phyloP scores from a whole-genome alignment of 2,113 vertebrate species.

The Cyanoramphus novaezelandiae region DNA sequence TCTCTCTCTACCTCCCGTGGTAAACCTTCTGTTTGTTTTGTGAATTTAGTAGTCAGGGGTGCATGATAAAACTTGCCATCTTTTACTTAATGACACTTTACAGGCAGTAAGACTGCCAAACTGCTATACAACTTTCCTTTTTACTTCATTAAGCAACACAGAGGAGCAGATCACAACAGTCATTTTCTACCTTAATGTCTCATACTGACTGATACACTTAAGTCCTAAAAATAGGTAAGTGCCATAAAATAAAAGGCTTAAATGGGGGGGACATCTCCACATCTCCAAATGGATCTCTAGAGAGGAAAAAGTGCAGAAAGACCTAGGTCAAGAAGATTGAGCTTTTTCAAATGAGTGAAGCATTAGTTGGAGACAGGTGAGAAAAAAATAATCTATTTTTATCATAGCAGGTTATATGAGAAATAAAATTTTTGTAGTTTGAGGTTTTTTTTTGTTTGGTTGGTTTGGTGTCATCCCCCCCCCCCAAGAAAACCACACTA shows the following conservation, averaged over 20 bases:
- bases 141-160: slow-evolving; percentile 40
- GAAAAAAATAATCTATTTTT: background rate
- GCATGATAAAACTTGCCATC: slow-evolving; percentile 45
- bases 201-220: background rate
- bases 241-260: background rate
- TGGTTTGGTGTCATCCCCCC: no score
- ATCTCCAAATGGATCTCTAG: background rate
- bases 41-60: slow-evolving; percentile 70
- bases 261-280: background rate
- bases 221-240: slow-evolving; percentile 5
- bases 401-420: background rate
- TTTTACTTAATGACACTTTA: slow-evolving; percentile 53
- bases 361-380: background rate
- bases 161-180: slow-evolving; percentile 4
- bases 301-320: background rate
- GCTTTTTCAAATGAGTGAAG: background rate
- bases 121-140: background rate
- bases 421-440: background rate
- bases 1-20: slow-evolving; percentile 61
- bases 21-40: slow-evolving; percentile 74
- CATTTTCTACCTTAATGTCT: slow-evolving; percentile 23
- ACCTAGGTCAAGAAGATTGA: background rate
- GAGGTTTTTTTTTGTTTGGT: background rate
- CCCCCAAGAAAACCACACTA: background rate
- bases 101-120: slow-evolving; percentile 37